phyloP scores from a whole-genome alignment of 37 sponge, comb jelly and placozoan species.

The Eunapius fragilis region DNA sequence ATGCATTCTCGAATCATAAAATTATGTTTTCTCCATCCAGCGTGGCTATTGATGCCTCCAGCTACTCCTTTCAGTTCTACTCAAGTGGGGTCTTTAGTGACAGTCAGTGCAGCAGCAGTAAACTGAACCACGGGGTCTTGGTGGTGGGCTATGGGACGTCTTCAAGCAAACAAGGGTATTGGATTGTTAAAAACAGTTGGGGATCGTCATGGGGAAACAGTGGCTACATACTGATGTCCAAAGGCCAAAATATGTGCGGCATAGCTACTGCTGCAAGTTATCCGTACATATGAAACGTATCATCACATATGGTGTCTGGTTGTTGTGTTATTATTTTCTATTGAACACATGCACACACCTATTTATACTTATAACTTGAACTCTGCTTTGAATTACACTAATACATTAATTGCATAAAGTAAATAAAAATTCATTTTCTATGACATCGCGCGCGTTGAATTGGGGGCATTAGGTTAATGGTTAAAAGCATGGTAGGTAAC shows the following conservation, averaged over 20 bases:
- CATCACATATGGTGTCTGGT: background rate
- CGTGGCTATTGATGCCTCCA: slow-evolving; percentile 88
- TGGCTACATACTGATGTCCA: slow-evolving; percentile 84
- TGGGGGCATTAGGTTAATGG: too few species aligned
- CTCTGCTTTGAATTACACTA: too few species aligned
- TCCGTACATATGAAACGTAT: background rate
- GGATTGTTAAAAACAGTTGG: slow-evolving; percentile 95
- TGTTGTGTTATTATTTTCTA: too few species aligned
- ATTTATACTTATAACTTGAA: too few species aligned
- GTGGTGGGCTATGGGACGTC: slow-evolving; percentile 84
- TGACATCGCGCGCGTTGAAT: too few species aligned
- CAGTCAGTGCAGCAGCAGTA: slow-evolving; percentile 66
- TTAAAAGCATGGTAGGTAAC: too few species aligned
- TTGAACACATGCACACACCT: too few species aligned
- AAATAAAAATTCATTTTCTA: too few species aligned
- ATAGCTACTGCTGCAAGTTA: slow-evolving; percentile 88
- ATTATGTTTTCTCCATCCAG: slow-evolving; percentile 20
- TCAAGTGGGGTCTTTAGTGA: slow-evolving; percentile 82
- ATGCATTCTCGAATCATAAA: background rate
- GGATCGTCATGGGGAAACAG: slow-evolving; percentile 80
- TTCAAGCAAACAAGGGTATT: slow-evolving; percentile 50
- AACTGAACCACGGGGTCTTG: slow-evolving; percentile 94
- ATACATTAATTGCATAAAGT: too few species aligned
- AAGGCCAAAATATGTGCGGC: slow-evolving; percentile 84
- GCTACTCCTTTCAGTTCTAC: slow-evolving; percentile 86